Evolutionary conservation across 2,113 vertebrate species (phyloP).

Genomic region (Trematomus loennbergii): DNA sequence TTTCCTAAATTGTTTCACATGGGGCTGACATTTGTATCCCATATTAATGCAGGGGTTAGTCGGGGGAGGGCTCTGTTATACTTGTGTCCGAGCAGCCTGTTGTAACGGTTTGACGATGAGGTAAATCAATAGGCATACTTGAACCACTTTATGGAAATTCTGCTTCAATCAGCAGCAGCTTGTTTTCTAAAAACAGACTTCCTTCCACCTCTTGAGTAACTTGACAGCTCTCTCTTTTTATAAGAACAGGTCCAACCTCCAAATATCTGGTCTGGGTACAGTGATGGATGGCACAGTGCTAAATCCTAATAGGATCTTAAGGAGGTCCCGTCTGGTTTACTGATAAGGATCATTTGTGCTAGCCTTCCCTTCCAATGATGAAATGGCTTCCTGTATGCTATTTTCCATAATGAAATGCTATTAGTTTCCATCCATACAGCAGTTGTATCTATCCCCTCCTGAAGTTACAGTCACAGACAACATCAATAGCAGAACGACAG

Average conservation of each 20-base stretch:
- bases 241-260: neutral
- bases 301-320: slow-evolving; percentile 23
- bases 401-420: neutral
- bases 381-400: slow-evolving; percentile 42
- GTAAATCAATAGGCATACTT: slow-evolving; percentile 20
- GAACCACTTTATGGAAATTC: neutral
- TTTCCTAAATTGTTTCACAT: neutral
- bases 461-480: slow-evolving; percentile 43
- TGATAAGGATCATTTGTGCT: slow-evolving; percentile 50
- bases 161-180: neutral
- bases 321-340: slow-evolving; percentile 39
- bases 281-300: slow-evolving; percentile 31
- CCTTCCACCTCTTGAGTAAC: slow-evolving; percentile 1
- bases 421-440: neutral
- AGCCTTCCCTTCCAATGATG: slow-evolving; percentile 37
- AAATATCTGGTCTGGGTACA: neutral
- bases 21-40: neutral
- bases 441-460: neutral
- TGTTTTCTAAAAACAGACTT: neutral
- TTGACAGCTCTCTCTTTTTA: slow-evolving; percentile 2
- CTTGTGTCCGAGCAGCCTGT: neutral
- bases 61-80: neutral
- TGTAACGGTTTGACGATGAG: neutral
- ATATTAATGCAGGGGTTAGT: neutral
- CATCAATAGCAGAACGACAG: slow-evolving; percentile 52